Evolutionary conservation across 2,797 vertebrate species (phyloP), one percentile per base, ranked within the genome.

Genomic region (Thamnophis elegans): DNA sequence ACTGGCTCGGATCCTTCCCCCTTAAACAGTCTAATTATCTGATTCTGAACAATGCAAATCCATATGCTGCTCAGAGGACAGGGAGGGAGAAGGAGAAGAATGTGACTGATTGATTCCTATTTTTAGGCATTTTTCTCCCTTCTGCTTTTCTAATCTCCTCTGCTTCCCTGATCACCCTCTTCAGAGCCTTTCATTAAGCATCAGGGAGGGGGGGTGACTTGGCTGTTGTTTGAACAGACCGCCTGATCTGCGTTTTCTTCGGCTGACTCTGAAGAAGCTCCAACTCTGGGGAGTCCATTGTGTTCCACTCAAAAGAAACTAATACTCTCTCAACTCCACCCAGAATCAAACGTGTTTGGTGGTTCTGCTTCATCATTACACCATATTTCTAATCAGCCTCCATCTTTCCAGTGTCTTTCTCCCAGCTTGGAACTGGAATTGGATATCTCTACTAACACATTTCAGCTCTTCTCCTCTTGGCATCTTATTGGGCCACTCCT

Each of bases 91-190:
- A 90, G 32, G 58, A 89, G 60, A 89, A 93, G 87, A 90, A 42
- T 42, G 91, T 88, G 55, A 3, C 87, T 93, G 90, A 94, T 92
- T 62, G 85, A 90, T 78, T 59, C 89, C 12, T 13, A 0, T 13
- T 90, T 94, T 89, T 88, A 91, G 22, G 92, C 87, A 7, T 88
- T 59, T 26, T 90, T 60, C 28, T 92, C 86, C 91, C 94, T 92
- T 92, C 89, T 93, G 8, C 68, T 95, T 73, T 93, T 51, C 78
- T 89, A 18, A 88, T 94, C 87, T 91, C 5, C 87, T 89, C 25
- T 89, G 82, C 13, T 92, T 42, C 2, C 73, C 25, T 91, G 94
- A 58, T 88, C 25, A 36, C 20, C 54, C 28, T 85, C 93, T 95
- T 93, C 0, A 51, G 90, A 94, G 85, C 28, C 10, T 86, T 93